These are phyloP conservation scores for Parambassis ranga DNA, from an alignment of 2,797 vertebrate genomes.

Conservation along the genomic window DNA sequence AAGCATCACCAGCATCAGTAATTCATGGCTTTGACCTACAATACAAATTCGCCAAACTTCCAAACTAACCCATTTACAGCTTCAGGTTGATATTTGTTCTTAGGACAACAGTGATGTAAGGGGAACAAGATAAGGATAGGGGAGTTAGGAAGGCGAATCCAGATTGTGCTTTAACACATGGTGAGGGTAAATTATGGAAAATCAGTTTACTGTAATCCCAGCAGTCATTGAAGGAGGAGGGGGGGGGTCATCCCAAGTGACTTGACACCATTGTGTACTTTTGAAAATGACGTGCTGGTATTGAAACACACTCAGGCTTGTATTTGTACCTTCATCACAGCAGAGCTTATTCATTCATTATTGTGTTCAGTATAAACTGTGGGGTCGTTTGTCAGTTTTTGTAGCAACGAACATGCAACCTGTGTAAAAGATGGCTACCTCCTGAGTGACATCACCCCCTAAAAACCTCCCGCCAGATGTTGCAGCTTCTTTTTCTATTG, in stretches of 20 bases:
- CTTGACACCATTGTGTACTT: conserved; percentile 80
- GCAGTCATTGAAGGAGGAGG: conserved; percentile 70
- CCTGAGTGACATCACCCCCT: conserved; percentile 7
- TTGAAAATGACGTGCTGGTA: conserved; percentile 76
- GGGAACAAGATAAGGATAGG: conserved; percentile 72
- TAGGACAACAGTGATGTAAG: conserved; percentile 60
- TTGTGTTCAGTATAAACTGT: conserved; percentile 10
- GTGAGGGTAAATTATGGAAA: conserved; percentile 81
- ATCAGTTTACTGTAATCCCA: conserved; percentile 81
- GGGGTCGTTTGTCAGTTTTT: neutral
- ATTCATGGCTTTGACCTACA: conserved; percentile 31
- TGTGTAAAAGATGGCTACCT: conserved; percentile 23
- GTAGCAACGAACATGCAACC: conserved; percentile 8
- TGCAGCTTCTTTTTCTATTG: neutral
- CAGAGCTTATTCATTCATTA: conserved; percentile 9
- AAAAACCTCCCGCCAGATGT: conserved; percentile 27
- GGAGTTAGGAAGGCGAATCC: conserved; percentile 73
- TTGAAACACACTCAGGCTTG: conserved; percentile 39
- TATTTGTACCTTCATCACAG: conserved; percentile 35
- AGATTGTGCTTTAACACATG: conserved; percentile 78
- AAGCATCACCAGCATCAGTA: conserved; percentile 12
- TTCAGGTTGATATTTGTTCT: conserved; percentile 57
- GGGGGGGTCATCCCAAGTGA: conserved; percentile 72
- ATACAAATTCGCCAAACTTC: conserved; percentile 50
- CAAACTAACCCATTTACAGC: conserved; percentile 45